Percentiles rank a stretch among this genome's conserved stretches.
phyloP scores from a whole-genome alignment of 1,140 invertebrate species.

The Listronotus oregonensis region DNA sequence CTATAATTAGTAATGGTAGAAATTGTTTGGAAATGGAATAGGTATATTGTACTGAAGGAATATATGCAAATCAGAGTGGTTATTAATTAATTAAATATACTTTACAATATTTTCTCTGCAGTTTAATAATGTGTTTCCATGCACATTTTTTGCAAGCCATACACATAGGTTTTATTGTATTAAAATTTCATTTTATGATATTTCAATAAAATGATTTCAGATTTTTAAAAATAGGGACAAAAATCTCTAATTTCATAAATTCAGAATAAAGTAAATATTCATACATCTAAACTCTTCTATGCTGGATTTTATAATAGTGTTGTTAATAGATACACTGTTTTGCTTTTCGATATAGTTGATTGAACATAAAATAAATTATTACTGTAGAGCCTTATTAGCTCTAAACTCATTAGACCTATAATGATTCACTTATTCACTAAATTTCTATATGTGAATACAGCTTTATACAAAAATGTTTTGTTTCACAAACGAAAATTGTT shows the following conservation, averaged over 20 bases:
- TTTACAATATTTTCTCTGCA: neutral
- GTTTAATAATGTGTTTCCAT: neutral
- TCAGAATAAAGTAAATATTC: too few species aligned
- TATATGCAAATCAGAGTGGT: slow-evolving; percentile 17
- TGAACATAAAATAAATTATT: neutral
- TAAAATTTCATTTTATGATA: too few species aligned
- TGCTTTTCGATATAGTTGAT: neutral
- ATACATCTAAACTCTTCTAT: too few species aligned
- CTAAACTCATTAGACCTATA: slow-evolving; percentile 1
- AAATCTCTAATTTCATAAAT: too few species aligned
- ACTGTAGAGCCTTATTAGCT: slow-evolving; percentile 2
- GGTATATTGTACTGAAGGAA: slow-evolving; percentile 24
- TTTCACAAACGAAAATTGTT: neutral
- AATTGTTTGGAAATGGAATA: slow-evolving; percentile 6
- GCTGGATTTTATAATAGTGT: neutral
- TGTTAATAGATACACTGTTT: neutral
- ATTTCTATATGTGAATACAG: slow-evolving; percentile 4
- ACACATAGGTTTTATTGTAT: too few species aligned
- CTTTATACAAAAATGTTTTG: neutral
- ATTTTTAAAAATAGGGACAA: too few species aligned
- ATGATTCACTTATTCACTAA: neutral
- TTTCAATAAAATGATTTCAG: too few species aligned
- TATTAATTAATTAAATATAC: neutral
- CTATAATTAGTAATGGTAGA: slow-evolving; percentile 18
- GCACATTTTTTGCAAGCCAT: neutral